These are phyloP conservation scores for Octomys mimax DNA, from an alignment of 2,797 vertebrate species.

Conservation along the genomic window DNA sequence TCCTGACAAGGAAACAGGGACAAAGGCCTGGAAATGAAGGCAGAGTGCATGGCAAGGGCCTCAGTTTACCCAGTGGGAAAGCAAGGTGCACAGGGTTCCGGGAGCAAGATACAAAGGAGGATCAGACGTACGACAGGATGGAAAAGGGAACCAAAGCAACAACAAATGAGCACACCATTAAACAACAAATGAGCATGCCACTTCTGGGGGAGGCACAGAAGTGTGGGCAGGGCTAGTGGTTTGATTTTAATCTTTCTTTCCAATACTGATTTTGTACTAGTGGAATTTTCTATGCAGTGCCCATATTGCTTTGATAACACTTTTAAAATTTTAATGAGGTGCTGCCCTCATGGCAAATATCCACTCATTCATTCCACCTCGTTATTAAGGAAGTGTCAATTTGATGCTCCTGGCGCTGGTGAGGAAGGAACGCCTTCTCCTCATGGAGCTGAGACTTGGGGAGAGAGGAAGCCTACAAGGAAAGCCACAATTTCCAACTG, in stretches of 20 bases:
- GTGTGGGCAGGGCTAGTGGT: accelerated
- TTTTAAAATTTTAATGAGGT: not conserved
- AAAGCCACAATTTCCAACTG: not conserved
- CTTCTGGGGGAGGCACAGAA: not conserved
- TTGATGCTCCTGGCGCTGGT: not conserved
- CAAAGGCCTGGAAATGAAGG: not conserved
- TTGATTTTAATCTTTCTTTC: not conserved
- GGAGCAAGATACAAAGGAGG: not conserved
- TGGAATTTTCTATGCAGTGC: not conserved
- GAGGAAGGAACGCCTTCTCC: not conserved
- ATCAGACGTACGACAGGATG: not conserved
- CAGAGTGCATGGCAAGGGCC: too few relatives aligned
- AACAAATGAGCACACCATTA: not conserved
- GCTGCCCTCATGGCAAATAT: not conserved
- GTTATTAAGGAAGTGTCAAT: not conserved
- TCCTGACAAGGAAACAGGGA: not conserved
- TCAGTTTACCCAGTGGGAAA: not conserved
- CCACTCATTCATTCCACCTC: not conserved
- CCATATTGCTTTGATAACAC: not conserved
- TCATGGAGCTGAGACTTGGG: not conserved
- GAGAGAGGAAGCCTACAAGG: not conserved
- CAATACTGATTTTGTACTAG: not conserved
- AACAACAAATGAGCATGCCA: not conserved
- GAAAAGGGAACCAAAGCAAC: not conserved
- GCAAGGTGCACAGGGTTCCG: not conserved